Conservation (phyloP, 2,888 invertebrate genomes). For the Dugesia japonica region DNA sequence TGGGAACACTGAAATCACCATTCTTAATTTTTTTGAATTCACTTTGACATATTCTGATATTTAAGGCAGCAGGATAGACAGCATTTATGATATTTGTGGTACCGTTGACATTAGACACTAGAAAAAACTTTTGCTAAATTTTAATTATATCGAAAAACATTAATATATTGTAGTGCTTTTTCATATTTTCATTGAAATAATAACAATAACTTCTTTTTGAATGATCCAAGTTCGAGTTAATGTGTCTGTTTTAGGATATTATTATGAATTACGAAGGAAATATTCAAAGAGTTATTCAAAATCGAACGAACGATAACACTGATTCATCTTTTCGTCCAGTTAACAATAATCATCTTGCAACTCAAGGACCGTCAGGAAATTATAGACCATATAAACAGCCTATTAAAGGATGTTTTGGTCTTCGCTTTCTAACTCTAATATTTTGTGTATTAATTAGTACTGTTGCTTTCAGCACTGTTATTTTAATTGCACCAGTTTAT, state of each 20-base stretch:
- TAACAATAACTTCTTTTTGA: too few relatives aligned
- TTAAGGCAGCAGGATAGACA: too few relatives aligned
- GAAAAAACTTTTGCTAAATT: too few relatives aligned
- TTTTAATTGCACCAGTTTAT: neutral
- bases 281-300: neutral
- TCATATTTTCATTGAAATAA: neutral
- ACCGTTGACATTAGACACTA: too few relatives aligned
- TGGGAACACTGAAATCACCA: too few relatives aligned
- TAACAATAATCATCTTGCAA: neutral
- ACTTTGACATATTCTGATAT: too few relatives aligned
- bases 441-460: slow-evolving; percentile 1
- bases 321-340: neutral
- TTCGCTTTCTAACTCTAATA: neutral
- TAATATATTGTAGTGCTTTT: neutral
- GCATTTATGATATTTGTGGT: too few relatives aligned
- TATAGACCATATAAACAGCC: neutral
- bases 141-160: too few relatives aligned
- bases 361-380: neutral
- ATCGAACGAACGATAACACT: neutral
- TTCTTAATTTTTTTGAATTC: too few relatives aligned
- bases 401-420: neutral
- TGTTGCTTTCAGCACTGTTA: neutral
- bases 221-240: neutral
- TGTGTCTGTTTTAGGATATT: slow-evolving; percentile 1
- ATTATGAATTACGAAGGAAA: slow-evolving; percentile 1